phyloP scores from a whole-genome alignment of 2,888 invertebrate species.

The Biston betularia region DNA sequence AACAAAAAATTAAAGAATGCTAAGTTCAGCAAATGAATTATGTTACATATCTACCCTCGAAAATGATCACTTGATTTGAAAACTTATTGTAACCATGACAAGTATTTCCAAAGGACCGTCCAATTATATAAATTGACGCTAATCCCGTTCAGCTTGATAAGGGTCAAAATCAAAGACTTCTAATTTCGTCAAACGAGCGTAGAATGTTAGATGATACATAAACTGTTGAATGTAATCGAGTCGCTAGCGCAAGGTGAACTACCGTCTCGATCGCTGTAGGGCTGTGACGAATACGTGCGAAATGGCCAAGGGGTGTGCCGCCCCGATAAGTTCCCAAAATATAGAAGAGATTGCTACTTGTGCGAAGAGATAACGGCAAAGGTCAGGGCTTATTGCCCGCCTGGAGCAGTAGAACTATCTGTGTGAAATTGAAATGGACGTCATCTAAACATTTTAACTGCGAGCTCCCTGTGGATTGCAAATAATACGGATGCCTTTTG shows the following conservation, averaged over 20 bases:
- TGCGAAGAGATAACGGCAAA: conserved; percentile 29
- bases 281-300: conserved; percentile 33
- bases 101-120: conserved; percentile 2
- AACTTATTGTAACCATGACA: background rate
- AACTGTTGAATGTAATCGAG: background rate
- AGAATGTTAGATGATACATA: background rate
- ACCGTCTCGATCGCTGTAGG: conserved; percentile 23
- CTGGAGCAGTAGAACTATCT: conserved; percentile 19
- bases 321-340: conserved; percentile 40
- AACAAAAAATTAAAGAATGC: too few relatives aligned
- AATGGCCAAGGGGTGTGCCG: conserved; percentile 43
- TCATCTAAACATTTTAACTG: conserved; percentile 20
- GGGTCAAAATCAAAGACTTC: conserved; percentile 5
- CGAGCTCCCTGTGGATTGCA: conserved; percentile 20
- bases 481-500: background rate
- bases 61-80: too few relatives aligned
- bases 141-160: conserved; percentile 1
- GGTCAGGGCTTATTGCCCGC: conserved; percentile 32
- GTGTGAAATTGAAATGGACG: conserved; percentile 20
- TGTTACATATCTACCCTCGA: too few relatives aligned
- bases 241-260: conserved; percentile 1
- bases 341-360: conserved; percentile 33
- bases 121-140: conserved; percentile 4
- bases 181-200: background rate
- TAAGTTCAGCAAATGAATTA: too few relatives aligned